Evolutionary conservation across 1,140 invertebrate species (phyloP), one percentile per base, ranked within the genome.

Genomic region (Ptiloglossa arizonensis): DNA sequence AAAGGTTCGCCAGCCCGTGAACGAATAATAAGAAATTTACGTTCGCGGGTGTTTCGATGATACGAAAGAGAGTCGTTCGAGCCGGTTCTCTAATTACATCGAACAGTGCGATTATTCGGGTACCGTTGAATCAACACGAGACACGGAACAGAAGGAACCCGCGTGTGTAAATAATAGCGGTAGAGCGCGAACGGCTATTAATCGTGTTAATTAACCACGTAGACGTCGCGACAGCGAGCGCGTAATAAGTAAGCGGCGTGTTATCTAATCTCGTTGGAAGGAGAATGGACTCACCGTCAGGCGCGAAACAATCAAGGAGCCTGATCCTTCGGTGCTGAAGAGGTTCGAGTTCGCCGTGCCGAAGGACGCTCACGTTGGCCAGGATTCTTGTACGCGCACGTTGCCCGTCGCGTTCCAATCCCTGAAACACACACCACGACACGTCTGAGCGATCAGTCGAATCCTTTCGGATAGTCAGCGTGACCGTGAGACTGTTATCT

Each of bases 321-420:
- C 80, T 88, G 89, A 91, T 89, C 90, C 88, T 89, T 88, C 77
- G 86, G 84, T 83, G 80, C 85, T 88, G 89, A 81, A 87, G 87
- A 89, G 83, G 87, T 90, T 87, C 84, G 88, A 88, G 86, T 89
- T 88, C 86, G 86, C 87, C 85, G 86, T 87, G 79, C 82, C 85
- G 77, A 86, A 87, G 89, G 85, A 81, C 82, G 91, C 90, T 92
- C 92, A 93, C 92, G 92, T 93, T 81, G 92, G 91, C 92, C 92
- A 93, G 80, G 92, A 93, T 86, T 92, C 92, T 89, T 91, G 92
- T 86, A 92, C 91, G 87, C 91, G 92, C 63, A 90, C 91, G 82
- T 91, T 93, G 87, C 91, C 87, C 89, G 91, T 90, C 86, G 90
- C 90, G 87, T 90, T 93, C 92, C 92, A 93, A 81, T 93, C 92